Conservation (phyloP, 2,888 invertebrate species). For the Agonopterix alstromeriana region DNA sequence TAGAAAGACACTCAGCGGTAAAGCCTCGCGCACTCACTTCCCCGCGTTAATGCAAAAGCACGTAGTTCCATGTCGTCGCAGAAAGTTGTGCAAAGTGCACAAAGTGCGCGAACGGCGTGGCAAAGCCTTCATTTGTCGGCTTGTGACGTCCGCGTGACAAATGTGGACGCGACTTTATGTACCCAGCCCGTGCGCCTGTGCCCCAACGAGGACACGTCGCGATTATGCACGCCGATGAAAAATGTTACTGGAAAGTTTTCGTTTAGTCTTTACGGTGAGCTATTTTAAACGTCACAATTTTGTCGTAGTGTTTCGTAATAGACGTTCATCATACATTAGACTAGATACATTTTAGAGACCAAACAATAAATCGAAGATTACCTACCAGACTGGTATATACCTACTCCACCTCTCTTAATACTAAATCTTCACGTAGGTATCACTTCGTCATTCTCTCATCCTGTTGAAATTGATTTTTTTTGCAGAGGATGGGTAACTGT, state of each 20-base stretch:
- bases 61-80: constrained; percentile 68
- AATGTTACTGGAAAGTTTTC: constrained; percentile 42
- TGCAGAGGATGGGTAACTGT: not conserved
- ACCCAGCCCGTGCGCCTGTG: constrained; percentile 11
- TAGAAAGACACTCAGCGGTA: constrained; percentile 58
- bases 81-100: constrained; percentile 73
- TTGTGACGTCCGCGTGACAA: constrained; percentile 73
- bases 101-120: constrained; percentile 67
- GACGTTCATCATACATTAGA: too few species aligned
- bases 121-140: constrained; percentile 77
- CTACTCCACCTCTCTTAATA: too few species aligned
- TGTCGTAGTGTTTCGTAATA: constrained; percentile 10
- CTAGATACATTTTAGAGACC: too few species aligned
- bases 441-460: too few species aligned
- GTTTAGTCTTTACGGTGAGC: constrained; percentile 16
- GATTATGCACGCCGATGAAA: constrained; percentile 62
- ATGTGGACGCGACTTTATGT: constrained; percentile 68
- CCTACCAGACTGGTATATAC: too few species aligned
- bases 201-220: constrained; percentile 36
- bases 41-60: constrained; percentile 70
- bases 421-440: too few species aligned
- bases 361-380: too few species aligned
- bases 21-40: constrained; percentile 55
- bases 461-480: too few species aligned
- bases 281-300: constrained; percentile 23